A percentile compares a stretch with the other conserved stretches of the same genome.
These are phyloP conservation scores for Euplexia lucipara DNA, from an alignment of 2,888 invertebrate species.

Conservation along the genomic window DNA sequence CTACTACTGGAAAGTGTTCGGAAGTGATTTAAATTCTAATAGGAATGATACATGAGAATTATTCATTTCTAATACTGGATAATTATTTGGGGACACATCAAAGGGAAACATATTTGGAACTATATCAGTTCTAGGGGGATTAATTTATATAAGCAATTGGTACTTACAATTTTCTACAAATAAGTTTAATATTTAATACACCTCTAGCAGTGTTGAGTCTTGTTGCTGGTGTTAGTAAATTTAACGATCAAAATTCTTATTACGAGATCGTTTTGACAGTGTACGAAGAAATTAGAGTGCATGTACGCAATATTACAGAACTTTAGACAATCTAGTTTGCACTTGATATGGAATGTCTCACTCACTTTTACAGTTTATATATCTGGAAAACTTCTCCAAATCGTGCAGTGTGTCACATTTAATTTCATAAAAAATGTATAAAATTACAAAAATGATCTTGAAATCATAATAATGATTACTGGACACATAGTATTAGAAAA, in stretches of 20 bases:
- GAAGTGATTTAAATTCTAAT: constrained; percentile 30
- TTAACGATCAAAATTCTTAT: constrained; percentile 32
- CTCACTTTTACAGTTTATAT: constrained; percentile 83
- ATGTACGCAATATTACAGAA: constrained; percentile 48
- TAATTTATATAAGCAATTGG: constrained; percentile 31
- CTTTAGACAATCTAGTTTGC: constrained; percentile 64
- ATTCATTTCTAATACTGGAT: constrained; percentile 6
- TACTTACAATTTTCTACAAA: constrained; percentile 36
- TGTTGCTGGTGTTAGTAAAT: constrained; percentile 26
- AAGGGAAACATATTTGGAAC: constrained; percentile 46
- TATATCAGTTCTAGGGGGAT: constrained; percentile 43
- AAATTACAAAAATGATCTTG: constrained; percentile 89
- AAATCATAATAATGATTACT: constrained; percentile 80
- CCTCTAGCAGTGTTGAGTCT: constrained; percentile 27
- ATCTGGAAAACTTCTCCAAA: constrained; percentile 78
- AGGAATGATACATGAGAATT: constrained; percentile 26
- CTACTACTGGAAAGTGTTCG: constrained; percentile 54
- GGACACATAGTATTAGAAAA: constrained; percentile 81
- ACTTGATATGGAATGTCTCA: constrained; percentile 91
- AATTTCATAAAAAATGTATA: constrained; percentile 90
- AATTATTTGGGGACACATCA: constrained; percentile 12
- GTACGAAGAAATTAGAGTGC: constrained; percentile 41
- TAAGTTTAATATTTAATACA: constrained; percentile 26
- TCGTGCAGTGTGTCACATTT: constrained; percentile 84
- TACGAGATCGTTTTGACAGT: constrained; percentile 54